These are phyloP conservation scores for Aepyceros melampus DNA, from an alignment of 2,113 vertebrate genomes.

Conservation along the genomic window DNA sequence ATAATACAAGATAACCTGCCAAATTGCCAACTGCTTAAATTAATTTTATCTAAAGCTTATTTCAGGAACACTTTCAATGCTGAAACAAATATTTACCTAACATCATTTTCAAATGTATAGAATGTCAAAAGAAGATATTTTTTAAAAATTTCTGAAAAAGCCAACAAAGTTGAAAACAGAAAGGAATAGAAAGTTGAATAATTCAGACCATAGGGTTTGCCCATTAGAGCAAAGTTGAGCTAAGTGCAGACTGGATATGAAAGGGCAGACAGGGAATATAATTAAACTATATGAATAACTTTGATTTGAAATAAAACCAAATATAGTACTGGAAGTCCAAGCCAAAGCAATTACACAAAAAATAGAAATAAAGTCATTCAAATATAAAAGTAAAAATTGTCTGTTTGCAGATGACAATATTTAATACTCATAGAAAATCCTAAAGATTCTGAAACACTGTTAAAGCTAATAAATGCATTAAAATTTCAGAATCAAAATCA, in stretches of 20 bases:
- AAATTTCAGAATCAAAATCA: not conserved
- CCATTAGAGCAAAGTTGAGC: not conserved
- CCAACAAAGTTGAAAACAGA: not conserved
- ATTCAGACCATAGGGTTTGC: not conserved
- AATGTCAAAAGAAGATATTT: not conserved
- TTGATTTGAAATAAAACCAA: not conserved
- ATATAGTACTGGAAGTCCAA: not conserved
- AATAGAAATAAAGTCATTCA: not conserved
- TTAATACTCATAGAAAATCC: not conserved
- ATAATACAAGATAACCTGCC: not conserved
- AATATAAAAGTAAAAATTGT: not conserved
- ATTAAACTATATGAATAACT: not conserved
- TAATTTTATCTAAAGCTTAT: not conserved
- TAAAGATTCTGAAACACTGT: not conserved
- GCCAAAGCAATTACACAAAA: not conserved
- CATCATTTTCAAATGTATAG: not conserved
- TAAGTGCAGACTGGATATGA: not conserved
- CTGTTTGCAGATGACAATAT: not conserved
- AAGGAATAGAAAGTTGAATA: not conserved
- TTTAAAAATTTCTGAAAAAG: not conserved
- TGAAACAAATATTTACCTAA: not conserved
- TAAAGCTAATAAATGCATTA: not conserved
- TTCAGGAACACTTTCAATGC: not conserved
- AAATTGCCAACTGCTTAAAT: not conserved
- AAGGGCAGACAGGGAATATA: not conserved